A percentile compares a stretch with the other conserved stretches of the same genome.
phyloP scores from a whole-genome alignment of 2,888 invertebrate species.

The Prosopocoilus inquinatus region DNA sequence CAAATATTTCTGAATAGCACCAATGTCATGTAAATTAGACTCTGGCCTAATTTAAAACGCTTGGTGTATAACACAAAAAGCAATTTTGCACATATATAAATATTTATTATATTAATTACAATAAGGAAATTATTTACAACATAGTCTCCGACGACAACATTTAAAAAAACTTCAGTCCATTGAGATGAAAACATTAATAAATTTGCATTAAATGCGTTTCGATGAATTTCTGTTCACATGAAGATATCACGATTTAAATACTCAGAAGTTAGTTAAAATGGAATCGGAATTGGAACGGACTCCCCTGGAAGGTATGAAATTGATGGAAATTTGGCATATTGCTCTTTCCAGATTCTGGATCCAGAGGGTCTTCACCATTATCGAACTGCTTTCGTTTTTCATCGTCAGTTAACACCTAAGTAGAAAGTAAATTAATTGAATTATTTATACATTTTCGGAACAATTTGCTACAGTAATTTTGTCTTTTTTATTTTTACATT shows the following conservation, averaged over 20 bases:
- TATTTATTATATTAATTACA: slow-evolving; percentile 14
- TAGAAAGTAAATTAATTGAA: slow-evolving; percentile 14
- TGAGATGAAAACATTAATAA: not conserved
- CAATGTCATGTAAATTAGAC: not conserved
- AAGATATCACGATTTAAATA: slow-evolving; percentile 19
- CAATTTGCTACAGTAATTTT: not conserved
- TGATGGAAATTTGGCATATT: slow-evolving; percentile 77
- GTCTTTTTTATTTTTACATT: slow-evolving; percentile 1
- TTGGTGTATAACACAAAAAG: not conserved
- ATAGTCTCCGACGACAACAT: not conserved
- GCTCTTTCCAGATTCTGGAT: slow-evolving; percentile 78
- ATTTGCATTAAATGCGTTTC: slow-evolving; percentile 5
- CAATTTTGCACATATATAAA: slow-evolving; percentile 10
- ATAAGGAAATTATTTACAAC: slow-evolving; percentile 10
- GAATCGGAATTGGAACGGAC: slow-evolving; percentile 96
- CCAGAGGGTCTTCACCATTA: slow-evolving; percentile 92
- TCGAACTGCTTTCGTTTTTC: slow-evolving; percentile 95
- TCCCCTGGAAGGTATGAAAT: slow-evolving; percentile 60
- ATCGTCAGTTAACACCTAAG: slow-evolving; percentile 72
- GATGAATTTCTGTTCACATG: slow-evolving; percentile 14
- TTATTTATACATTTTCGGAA: not conserved
- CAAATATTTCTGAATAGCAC: too few relatives aligned
- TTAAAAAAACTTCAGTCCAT: slow-evolving; percentile 6
- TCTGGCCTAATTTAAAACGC: too few relatives aligned
- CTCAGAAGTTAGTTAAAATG: slow-evolving; percentile 75